Evolutionary conservation across 2,113 vertebrate genomes (phyloP).

Genomic region (Mobula birostris): DNA sequence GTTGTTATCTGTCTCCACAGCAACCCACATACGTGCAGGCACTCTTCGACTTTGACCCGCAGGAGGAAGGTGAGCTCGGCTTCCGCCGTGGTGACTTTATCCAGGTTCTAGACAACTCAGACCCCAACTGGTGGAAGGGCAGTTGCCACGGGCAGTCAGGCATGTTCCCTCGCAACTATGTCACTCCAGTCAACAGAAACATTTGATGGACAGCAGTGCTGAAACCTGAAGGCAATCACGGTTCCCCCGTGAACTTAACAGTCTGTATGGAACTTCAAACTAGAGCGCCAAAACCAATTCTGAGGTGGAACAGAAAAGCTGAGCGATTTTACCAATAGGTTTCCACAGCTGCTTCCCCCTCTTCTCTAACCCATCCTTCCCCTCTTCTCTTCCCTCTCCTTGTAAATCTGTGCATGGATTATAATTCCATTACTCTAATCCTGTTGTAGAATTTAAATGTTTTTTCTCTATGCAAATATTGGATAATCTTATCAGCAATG

Average conservation of each 20-base stretch:
- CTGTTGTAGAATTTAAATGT: constrained; percentile 48
- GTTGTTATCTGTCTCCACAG: constrained; percentile 47
- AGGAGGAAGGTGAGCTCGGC: constrained; percentile 95
- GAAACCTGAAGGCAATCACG: constrained; percentile 40
- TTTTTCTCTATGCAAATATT: constrained; percentile 62
- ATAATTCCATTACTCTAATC: constrained; percentile 48
- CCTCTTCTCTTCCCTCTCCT: constrained; percentile 41
- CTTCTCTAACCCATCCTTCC: constrained; percentile 49
- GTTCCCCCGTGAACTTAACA: constrained; percentile 47
- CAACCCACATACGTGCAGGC: constrained; percentile 90
- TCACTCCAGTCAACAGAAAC: constrained; percentile 91
- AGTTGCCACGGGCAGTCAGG: constrained; percentile 91
- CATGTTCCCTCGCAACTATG: constrained; percentile 99
- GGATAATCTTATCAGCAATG: constrained; percentile 47
- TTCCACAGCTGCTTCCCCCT: constrained; percentile 68
- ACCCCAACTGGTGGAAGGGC: constrained; percentile 99
- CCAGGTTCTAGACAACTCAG: constrained; percentile 98
- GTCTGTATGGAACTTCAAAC: constrained; percentile 60
- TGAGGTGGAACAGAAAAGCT: constrained; percentile 40
- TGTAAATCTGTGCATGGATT: constrained; percentile 74
- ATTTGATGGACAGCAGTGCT: constrained; percentile 67
- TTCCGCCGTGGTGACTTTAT: constrained; percentile 96
- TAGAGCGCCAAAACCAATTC: constrained; percentile 66
- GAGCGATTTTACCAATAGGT: constrained; percentile 56
- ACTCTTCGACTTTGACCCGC: constrained; percentile 97